Percentiles rank a stretch among this genome's conserved stretches.
phyloP scores from a whole-genome alignment of 2,888 invertebrate species.

The Adela reaumurella region DNA sequence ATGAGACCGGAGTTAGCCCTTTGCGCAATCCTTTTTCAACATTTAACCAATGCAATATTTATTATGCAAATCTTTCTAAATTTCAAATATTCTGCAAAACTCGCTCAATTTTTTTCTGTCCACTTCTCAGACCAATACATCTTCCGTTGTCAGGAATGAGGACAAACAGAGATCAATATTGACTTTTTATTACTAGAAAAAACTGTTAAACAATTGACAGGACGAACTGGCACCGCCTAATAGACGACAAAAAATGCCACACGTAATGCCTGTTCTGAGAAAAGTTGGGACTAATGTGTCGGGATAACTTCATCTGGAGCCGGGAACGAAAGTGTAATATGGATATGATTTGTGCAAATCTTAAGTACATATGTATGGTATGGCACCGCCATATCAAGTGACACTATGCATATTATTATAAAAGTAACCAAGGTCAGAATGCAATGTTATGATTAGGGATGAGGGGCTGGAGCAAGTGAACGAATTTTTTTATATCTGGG shows the following conservation, averaged over 20 bases:
- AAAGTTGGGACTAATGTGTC: slow-evolving; percentile 31
- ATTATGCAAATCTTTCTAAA: neutral
- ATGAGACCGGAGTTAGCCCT: no score
- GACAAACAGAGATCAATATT: slow-evolving; percentile 18
- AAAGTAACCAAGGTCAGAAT: no score
- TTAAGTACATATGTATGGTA: no score
- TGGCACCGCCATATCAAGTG: no score
- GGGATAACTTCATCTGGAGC: neutral
- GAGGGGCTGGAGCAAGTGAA: no score
- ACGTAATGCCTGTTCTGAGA: slow-evolving; percentile 21
- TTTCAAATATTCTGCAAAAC: no score
- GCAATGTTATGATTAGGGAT: no score
- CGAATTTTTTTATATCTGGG: no score
- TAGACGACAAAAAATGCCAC: slow-evolving; percentile 29
- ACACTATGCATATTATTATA: no score
- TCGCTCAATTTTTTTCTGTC: no score
- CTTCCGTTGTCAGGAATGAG: slow-evolving; percentile 13
- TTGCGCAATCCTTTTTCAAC: no score
- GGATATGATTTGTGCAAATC: neutral
- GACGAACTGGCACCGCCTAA: slow-evolving; percentile 27
- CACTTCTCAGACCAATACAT: slow-evolving; percentile 11
- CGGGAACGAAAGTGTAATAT: neutral
- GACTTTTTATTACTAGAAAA: slow-evolving; percentile 11
- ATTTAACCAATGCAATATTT: no score
- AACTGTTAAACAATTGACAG: slow-evolving; percentile 38